These are phyloP conservation scores for Athripsodes cinereus DNA, from an alignment of 2,888 invertebrate genomes.

Conservation along the genomic window DNA sequence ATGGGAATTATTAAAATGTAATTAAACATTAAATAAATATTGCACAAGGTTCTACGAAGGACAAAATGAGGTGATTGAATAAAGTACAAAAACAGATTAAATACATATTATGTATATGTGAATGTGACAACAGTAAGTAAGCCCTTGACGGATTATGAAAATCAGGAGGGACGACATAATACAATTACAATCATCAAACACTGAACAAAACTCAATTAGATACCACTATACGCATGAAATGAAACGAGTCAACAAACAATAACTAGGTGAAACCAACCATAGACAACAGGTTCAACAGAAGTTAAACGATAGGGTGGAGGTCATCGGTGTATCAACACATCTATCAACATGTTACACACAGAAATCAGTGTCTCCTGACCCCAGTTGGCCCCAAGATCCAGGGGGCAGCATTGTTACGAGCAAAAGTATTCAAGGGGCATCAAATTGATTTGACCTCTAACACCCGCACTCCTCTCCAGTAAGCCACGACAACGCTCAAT, in stretches of 20 bases:
- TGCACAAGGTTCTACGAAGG: too few species aligned
- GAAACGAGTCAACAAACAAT: background rate
- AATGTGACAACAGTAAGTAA: too few species aligned
- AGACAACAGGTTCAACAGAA: background rate
- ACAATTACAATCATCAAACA: too few species aligned
- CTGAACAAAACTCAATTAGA: too few species aligned
- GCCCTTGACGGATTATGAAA: too few species aligned
- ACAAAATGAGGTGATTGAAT: too few species aligned
- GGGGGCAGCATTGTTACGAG: constrained; percentile 9
- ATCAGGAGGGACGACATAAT: too few species aligned
- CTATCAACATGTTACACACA: background rate
- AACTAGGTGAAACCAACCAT: background rate
- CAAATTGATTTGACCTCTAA: constrained; percentile 25
- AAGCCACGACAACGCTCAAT: constrained; percentile 21
- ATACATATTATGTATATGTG: too few species aligned
- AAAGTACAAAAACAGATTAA: too few species aligned
- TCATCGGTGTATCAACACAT: background rate
- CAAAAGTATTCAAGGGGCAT: constrained; percentile 14
- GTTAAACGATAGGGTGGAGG: background rate
- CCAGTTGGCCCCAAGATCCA: constrained; percentile 6
- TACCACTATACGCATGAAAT: too few species aligned
- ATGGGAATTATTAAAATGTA: background rate
- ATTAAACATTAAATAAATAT: background rate
- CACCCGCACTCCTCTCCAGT: constrained; percentile 19
- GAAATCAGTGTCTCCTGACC: constrained; percentile 9